phyloP scores from a whole-genome alignment of 1,140 invertebrate genomes.

The Vanessa tameamea region DNA sequence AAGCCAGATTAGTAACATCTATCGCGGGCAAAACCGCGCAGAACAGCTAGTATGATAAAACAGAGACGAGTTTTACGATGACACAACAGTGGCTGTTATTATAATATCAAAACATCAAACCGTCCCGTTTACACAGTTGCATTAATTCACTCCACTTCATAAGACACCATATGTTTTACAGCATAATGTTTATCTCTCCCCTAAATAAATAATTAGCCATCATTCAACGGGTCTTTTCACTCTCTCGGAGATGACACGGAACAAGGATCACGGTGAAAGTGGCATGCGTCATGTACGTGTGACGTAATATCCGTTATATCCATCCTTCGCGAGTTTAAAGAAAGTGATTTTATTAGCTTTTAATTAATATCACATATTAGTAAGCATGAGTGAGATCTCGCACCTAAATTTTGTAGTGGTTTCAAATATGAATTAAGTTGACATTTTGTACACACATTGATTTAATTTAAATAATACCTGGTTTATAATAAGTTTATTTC shows the following conservation, averaged over 20 bases:
- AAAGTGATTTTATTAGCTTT: too few species aligned
- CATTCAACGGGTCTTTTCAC: slow-evolving; percentile 18
- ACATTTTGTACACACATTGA: too few species aligned
- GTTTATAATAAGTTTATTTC: too few species aligned
- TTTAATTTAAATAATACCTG: too few species aligned
- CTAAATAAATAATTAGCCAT: slow-evolving; percentile 39
- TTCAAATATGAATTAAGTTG: too few species aligned
- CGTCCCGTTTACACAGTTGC: slow-evolving; percentile 53
- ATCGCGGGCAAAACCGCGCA: too few species aligned
- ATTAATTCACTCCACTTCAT: slow-evolving; percentile 40
- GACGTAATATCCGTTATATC: too few species aligned
- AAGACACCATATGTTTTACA: slow-evolving; percentile 50
- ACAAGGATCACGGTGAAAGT: not conserved
- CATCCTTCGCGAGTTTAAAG: too few species aligned
- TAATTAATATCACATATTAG: too few species aligned
- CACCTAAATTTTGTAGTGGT: too few species aligned
- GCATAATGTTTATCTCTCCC: slow-evolving; percentile 45
- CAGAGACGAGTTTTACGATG: not conserved
- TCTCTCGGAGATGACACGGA: not conserved
- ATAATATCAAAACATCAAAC: slow-evolving; percentile 30
- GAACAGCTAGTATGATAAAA: not conserved
- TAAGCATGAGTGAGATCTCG: too few species aligned
- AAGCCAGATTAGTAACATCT: too few species aligned
- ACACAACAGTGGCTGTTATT: slow-evolving; percentile 19
- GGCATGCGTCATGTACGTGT: not conserved